Base-by-base conservation (phyloP, 2,797 vertebrate species). In the Aphelocoma californica region DNA sequence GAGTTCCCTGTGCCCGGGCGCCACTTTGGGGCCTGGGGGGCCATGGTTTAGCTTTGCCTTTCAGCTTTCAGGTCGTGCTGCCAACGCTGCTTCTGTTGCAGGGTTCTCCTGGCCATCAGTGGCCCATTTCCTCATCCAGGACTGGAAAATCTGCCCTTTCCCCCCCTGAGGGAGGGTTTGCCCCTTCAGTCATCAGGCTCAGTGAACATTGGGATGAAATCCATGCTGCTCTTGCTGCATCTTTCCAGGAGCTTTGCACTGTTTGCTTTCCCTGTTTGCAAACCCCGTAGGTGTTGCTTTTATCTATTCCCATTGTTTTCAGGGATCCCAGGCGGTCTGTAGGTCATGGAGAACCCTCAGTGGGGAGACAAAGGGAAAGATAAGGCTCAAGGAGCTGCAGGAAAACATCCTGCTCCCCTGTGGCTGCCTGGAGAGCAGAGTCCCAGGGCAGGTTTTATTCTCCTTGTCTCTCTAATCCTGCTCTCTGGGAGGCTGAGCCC, bases 381-480 rank as follows among this genome's bases (percentile, higher is more conserved):
- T 80, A 66, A 93, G 25, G 60, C 38, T 72, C 21, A 5, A 45
- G 60, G 45, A 67, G 82, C 58, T 79, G n/a, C 44, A 69, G 47
- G 82, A 73, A 86, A 89, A 77, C 64, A 61, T 71, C 34, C 5
- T 3, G 0, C 38, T 95, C 60, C 71, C 40, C 40, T 12, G 40
- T 73, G 45, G 81, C 18, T 67, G 51, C 36, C 28, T 61, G 51
- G 47, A 72, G 54, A 17, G 18, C 45, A 17, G 71, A 42, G 57
- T 82, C 72, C 34, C 75, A 38, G 73, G 69, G 85, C 20, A 34
- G 73, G 38, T 50, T 91, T 91, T 86, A 71, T 91, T 81, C 57
- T 73, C 28, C 42, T 32, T 77, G 48, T 57, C 86, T 64, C 54
- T 36, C 45, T 85, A 53, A 92, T 93, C 74, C 74, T 56, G 48